Base-by-base conservation (phyloP, 1,140 invertebrate genomes). In the Drosophila sulfurigaster region DNA sequence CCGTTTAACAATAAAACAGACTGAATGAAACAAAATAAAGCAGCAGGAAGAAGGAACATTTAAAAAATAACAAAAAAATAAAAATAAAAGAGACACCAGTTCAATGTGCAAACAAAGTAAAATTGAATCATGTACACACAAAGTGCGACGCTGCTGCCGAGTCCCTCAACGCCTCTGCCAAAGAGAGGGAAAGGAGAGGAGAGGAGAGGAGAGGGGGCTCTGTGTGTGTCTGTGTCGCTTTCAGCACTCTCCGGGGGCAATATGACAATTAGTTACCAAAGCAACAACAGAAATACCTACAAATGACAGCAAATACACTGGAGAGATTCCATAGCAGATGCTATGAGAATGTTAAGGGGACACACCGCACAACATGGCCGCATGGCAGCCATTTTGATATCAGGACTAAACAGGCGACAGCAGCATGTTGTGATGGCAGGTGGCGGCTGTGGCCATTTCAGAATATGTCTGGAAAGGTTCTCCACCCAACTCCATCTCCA, bases 261-360 rank as follows among this genome's bases (percentile, higher is more conserved):
- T 83, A 85, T 89, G 85, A 89, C 85, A 89, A 89, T 89, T 89
- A 89, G 85, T 89, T 89, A 85, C 86, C 85, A 89, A 85, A 81
- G 85, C 85, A 89, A 89, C 85, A 89, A 89, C 85, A 89, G 83
- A 88, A 89, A 87, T 87, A 81, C 83, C 83, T 89, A 87, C 83
- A 87, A 87, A 87, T 87, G 83, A 83, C 83, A 87, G 85, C 73
- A 72, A 71, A 87, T 80, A 88, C 80, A 82, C 80, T 60, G 54
- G 83, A 70, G 82, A 63, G 49, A n/a, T 35, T 58, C 56, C 51
- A 52, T 13, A 49, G 48, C 16, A 49, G 11, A 52, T 4, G 28
- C 11, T 46, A 41, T 48, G 20, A 3, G 45, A 45, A 35, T 10
- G 15, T 48, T 8, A 16, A n/a, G 7, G 10, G 13, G 70, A 75